phyloP scores from a whole-genome alignment of 2,797 vertebrate species.

The Myotis planiceps region DNA sequence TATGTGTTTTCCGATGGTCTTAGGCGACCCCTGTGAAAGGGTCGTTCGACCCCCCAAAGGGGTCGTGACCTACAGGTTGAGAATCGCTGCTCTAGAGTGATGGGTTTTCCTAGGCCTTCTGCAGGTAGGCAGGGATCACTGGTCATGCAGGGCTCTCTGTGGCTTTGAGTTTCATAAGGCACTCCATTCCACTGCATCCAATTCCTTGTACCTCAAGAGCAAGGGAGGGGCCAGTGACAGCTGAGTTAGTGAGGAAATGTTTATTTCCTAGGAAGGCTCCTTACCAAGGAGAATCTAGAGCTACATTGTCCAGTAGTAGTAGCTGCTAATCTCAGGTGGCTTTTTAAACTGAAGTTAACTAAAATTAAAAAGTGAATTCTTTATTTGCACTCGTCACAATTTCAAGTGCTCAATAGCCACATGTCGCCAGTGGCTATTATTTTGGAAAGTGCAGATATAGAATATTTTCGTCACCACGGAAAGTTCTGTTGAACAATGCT shows the following conservation, averaged over 20 bases:
- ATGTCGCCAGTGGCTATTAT: background rate
- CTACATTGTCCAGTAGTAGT: background rate
- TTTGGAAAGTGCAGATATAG: background rate
- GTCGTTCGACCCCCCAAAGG: no score
- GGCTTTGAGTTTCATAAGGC: background rate
- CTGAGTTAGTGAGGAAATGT: background rate
- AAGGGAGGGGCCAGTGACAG: background rate
- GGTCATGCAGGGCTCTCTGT: background rate
- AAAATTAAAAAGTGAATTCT: background rate
- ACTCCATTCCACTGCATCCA: background rate
- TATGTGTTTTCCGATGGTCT: no score
- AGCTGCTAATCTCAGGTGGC: background rate
- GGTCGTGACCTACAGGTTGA: no score
- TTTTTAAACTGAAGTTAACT: constrained; percentile 34
- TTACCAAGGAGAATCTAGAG: constrained; percentile 16
- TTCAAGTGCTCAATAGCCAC: background rate
- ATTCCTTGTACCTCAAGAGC: background rate
- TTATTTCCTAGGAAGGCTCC: background rate
- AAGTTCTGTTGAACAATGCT: background rate
- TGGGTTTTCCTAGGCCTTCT: background rate
- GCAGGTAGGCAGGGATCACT: background rate
- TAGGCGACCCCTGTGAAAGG: no score
- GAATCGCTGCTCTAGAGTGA: background rate
- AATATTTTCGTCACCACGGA: background rate
- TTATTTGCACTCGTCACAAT: background rate